Percentiles rank a stretch among this genome's conserved stretches.
These are phyloP conservation scores for Drosophila lacicola DNA, from an alignment of 2,888 invertebrate genomes.

Conservation along the genomic window DNA sequence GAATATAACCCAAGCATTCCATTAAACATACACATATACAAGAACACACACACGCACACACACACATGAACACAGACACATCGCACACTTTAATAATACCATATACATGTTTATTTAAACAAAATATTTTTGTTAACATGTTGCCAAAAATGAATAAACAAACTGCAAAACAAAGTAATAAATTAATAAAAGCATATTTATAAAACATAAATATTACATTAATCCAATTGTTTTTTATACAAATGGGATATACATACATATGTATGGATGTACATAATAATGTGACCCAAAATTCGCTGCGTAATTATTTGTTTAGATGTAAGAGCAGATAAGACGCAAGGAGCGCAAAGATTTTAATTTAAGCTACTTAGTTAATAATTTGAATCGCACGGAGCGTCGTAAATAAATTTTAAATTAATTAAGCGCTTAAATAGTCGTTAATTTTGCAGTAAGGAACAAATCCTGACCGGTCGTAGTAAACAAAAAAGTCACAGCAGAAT, in stretches of 20 bases:
- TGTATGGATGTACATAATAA: neutral
- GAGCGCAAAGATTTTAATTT: too few species aligned
- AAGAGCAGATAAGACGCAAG: too few species aligned
- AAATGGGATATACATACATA: neutral
- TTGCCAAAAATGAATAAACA: slow-evolving; percentile 60
- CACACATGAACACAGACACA: slow-evolving; percentile 18
- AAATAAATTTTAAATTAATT: too few species aligned
- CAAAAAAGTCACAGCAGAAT: neutral
- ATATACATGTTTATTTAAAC: slow-evolving; percentile 54
- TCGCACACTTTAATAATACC: slow-evolving; percentile 25
- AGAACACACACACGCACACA: slow-evolving; percentile 15
- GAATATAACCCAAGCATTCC: slow-evolving; percentile 52
- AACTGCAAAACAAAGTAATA: slow-evolving; percentile 42
- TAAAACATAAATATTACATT: slow-evolving; percentile 32
- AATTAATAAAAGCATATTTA: slow-evolving; percentile 58
- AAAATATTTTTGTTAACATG: slow-evolving; percentile 73
- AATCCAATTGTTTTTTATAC: slow-evolving; percentile 9
- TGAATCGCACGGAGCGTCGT: too few species aligned
- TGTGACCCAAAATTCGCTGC: too few species aligned
- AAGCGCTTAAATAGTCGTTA: too few species aligned
- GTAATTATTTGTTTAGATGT: too few species aligned
- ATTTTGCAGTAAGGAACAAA: neutral
- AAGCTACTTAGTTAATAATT: too few species aligned
- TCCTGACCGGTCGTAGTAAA: neutral
- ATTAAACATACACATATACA: slow-evolving; percentile 7